phyloP scores from a whole-genome alignment of 2,113 vertebrate species.

The Rousettus leschenaultii region DNA sequence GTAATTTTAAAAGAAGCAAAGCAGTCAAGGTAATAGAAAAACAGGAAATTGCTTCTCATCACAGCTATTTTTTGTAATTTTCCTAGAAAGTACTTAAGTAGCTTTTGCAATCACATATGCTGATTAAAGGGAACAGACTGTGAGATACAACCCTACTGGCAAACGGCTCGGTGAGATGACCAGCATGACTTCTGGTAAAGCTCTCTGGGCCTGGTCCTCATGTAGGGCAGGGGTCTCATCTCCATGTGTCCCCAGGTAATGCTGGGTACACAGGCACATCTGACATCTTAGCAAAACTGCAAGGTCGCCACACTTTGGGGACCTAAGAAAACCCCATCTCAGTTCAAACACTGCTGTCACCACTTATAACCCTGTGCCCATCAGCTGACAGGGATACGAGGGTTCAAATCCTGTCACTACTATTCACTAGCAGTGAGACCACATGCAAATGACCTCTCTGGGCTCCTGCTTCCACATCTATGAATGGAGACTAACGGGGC shows the following conservation, averaged over 20 bases:
- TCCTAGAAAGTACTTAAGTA: not conserved
- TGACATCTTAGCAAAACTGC: not conserved
- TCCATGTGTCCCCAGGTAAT: not conserved
- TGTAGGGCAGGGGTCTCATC: not conserved
- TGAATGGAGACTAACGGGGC: not conserved
- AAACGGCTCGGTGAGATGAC: accelerated
- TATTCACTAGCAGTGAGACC: not conserved
- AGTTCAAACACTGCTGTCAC: not conserved
- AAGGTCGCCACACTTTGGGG: not conserved
- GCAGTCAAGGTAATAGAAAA: not conserved
- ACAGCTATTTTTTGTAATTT: not conserved
- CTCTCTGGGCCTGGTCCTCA: not conserved
- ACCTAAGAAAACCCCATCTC: not conserved
- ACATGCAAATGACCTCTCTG: too few species aligned
- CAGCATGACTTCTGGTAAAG: not conserved
- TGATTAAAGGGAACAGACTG: not conserved
- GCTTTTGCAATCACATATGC: not conserved
- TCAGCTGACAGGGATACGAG: not conserved
- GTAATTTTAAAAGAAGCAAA: not conserved
- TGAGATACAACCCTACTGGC: accelerated
- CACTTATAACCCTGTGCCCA: accelerated
- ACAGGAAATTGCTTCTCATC: not conserved
- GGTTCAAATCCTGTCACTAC: not conserved
- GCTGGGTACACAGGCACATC: not conserved
- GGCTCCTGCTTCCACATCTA: not conserved